phyloP scores from a whole-genome alignment of 2,888 invertebrate species.

The Cheilosia scutellata region DNA sequence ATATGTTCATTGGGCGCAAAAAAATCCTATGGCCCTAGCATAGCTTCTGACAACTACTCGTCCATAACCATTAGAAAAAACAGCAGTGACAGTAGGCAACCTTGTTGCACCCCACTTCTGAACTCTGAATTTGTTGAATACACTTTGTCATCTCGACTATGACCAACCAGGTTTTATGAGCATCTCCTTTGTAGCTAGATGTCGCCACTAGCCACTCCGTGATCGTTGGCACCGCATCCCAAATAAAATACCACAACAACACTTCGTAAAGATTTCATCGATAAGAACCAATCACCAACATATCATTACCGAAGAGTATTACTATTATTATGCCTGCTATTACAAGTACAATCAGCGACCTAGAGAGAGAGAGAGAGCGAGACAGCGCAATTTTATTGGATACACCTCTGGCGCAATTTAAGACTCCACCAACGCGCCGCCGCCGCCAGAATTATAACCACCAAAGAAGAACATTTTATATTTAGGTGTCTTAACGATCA shows the following conservation, averaged over 20 bases:
- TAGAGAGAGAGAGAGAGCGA: neutral
- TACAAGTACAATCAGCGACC: constrained; percentile 21
- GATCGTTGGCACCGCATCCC: neutral
- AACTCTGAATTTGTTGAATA: too few species aligned
- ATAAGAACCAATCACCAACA: constrained; percentile 27
- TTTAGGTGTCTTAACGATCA: constrained; percentile 53
- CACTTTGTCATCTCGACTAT: too few species aligned
- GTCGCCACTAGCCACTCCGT: neutral
- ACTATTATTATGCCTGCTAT: constrained; percentile 24
- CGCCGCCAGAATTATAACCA: constrained; percentile 8
- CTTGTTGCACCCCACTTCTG: too few species aligned
- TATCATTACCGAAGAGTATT: constrained; percentile 36
- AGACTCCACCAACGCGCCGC: neutral
- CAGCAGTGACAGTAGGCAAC: too few species aligned
- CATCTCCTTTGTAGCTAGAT: neutral
- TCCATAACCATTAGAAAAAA: too few species aligned
- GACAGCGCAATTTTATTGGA: constrained; percentile 10
- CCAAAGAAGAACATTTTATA: constrained; percentile 38
- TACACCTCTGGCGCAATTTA: constrained; percentile 12
- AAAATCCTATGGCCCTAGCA: too few species aligned
- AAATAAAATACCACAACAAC: neutral
- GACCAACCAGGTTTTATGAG: too few species aligned
- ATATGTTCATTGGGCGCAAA: too few species aligned
- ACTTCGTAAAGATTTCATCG: constrained; percentile 5
- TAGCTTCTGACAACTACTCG: too few species aligned